These are phyloP conservation scores for Campylomormyrus numenius DNA, from an alignment of 2,113 vertebrate genomes.

Conservation along the genomic window DNA sequence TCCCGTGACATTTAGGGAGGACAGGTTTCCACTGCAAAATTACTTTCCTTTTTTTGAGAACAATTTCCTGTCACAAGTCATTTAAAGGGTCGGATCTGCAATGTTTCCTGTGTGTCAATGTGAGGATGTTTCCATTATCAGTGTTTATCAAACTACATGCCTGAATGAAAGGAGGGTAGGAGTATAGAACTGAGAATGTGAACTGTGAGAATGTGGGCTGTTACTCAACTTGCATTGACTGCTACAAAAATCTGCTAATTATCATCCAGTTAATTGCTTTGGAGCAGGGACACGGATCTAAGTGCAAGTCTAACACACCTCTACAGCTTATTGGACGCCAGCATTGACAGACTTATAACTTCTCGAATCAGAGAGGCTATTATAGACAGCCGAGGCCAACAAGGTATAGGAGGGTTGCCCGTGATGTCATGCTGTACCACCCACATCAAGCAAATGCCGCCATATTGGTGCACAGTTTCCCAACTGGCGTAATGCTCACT, in stretches of 20 bases:
- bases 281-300: neutral
- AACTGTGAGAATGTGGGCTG: neutral
- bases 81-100: neutral
- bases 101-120: neutral
- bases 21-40: neutral
- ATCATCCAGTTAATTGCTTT: neutral
- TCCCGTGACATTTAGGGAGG: neutral
- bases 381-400: neutral
- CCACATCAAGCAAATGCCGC: neutral
- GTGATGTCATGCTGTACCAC: neutral
- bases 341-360: neutral
- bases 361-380: neutral
- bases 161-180: neutral
- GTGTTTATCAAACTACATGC: neutral
- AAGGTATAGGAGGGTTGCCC: neutral
- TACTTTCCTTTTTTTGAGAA: neutral
- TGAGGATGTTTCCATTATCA: neutral
- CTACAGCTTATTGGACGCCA: neutral
- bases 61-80: neutral
- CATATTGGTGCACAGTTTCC: neutral
- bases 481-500: neutral
- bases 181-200: neutral
- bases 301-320: neutral
- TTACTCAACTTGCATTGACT: neutral
- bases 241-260: neutral